A percentile compares a stretch with the other conserved stretches of the same genome.
Evolutionary conservation across 2,797 vertebrate species (phyloP).

Genomic region (Triplophysa yarkandensis): DNA sequence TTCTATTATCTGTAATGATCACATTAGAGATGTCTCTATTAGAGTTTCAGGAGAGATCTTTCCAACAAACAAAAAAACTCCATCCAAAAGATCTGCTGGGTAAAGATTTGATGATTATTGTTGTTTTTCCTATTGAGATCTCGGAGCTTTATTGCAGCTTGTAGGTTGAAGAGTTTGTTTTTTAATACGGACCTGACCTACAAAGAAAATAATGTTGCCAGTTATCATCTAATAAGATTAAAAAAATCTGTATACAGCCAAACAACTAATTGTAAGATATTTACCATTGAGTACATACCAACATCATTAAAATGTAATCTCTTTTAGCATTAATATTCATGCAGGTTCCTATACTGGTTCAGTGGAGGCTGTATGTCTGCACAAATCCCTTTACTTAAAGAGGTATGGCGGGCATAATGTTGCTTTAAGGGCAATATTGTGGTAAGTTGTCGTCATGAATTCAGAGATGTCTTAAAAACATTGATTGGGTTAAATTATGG

Average conservation of each 20-base stretch:
- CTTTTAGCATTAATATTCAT: conserved; percentile 17
- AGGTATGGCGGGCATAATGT: conserved; percentile 3
- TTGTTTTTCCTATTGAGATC: too few species aligned
- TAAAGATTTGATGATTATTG: too few species aligned
- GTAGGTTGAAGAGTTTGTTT: too few species aligned
- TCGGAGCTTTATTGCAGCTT: too few species aligned
- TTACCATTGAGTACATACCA: background rate
- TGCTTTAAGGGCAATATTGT: conserved; percentile 11
- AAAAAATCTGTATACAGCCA: background rate
- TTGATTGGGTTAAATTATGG: conserved; percentile 8
- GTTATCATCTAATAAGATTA: background rate
- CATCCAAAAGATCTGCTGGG: too few species aligned
- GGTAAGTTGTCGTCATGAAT: conserved; percentile 4
- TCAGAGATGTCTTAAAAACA: background rate
- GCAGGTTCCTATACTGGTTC: conserved; percentile 1
- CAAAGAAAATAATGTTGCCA: background rate
- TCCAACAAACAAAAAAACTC: too few species aligned
- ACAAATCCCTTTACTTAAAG: background rate
- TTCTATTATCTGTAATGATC: too few species aligned
- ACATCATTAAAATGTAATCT: background rate
- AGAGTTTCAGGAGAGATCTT: too few species aligned
- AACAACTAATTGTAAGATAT: background rate
- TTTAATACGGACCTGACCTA: background rate
- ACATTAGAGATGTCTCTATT: too few species aligned
- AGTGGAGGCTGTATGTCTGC: background rate